Conservation (phyloP, 2,888 invertebrate species). For the Arrhopalites spinosus region DNA sequence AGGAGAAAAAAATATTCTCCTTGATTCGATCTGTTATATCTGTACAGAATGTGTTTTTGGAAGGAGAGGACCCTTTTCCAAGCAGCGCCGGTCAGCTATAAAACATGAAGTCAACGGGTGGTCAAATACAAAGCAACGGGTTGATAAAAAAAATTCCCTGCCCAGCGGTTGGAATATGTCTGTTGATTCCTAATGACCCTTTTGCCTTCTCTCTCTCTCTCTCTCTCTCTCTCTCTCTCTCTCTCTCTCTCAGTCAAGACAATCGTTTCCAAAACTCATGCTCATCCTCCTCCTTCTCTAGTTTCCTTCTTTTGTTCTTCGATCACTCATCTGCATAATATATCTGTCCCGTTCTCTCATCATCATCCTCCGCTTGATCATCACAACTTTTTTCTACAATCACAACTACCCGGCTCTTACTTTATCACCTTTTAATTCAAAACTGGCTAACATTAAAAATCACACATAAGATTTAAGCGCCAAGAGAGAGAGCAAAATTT, state of each 20-base stretch:
- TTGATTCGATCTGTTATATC: constrained; percentile 33
- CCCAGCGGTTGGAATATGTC: constrained; percentile 51
- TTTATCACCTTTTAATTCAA: background rate
- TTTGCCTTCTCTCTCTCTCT: constrained; percentile 38
- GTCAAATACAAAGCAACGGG: constrained; percentile 47
- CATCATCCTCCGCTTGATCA: constrained; percentile 25
- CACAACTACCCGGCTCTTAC: background rate
- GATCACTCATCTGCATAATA: constrained; percentile 37
- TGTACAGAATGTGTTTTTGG: background rate
- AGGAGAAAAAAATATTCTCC: background rate
- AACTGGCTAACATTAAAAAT: background rate
- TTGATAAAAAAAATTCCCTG: constrained; percentile 49
- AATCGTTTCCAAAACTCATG: constrained; percentile 48
- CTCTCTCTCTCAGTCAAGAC: constrained; percentile 30
- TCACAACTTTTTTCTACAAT: background rate
- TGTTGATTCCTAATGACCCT: constrained; percentile 53
- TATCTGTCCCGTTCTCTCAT: constrained; percentile 13
- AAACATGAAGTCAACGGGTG: constrained; percentile 49
- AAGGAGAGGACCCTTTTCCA: constrained; percentile 30
- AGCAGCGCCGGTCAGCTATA: constrained; percentile 43
- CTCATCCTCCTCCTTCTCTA: constrained; percentile 26
- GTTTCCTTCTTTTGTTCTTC: constrained; percentile 33
- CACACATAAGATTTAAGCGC: too few relatives aligned
- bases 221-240: background rate
- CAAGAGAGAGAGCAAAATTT: background rate